Evolutionary conservation across 2,888 invertebrate genomes (phyloP).

Genomic region (Tinea trinotella): DNA sequence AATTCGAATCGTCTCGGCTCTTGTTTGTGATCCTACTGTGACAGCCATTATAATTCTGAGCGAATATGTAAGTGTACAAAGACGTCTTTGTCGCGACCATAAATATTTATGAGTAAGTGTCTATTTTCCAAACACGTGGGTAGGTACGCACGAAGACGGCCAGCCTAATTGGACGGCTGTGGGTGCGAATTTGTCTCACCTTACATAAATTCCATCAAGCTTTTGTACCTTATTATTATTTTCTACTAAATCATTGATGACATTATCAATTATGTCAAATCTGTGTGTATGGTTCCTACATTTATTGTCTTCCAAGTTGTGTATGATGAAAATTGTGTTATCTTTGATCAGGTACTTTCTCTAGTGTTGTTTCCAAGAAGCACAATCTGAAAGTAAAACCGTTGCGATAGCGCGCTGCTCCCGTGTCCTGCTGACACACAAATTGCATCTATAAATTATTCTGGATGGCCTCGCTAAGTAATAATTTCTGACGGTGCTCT

Average conservation of each 20-base stretch:
- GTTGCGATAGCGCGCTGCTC: conserved; percentile 59
- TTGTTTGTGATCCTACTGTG: conserved; percentile 64
- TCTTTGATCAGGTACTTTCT: conserved; percentile 53
- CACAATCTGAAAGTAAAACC: conserved; percentile 70
- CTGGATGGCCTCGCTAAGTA: conserved; percentile 32
- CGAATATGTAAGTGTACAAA: conserved; percentile 66
- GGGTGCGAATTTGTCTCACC: conserved; percentile 58
- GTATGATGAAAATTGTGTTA: conserved; percentile 17
- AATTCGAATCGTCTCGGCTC: conserved; percentile 63
- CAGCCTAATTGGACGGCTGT: conserved; percentile 59
- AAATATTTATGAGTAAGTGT: conserved; percentile 68
- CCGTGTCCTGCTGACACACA: conserved; percentile 69
- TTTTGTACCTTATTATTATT: conserved; percentile 21
- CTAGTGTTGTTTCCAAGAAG: conserved; percentile 68
- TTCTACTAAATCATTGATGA: conserved; percentile 10
- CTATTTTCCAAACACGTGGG: conserved; percentile 65
- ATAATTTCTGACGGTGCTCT: conserved; percentile 21
- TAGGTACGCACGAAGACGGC: conserved; percentile 60
- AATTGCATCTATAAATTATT: conserved; percentile 57
- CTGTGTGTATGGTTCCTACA: neutral
- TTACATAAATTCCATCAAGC: conserved; percentile 24
- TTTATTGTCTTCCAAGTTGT: neutral
- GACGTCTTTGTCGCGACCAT: conserved; percentile 58
- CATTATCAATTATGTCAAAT: conserved; percentile 8
- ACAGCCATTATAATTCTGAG: conserved; percentile 67